A percentile compares a stretch with the other conserved stretches of the same genome.
Conservation (phyloP, 2,113 vertebrate genomes). For the Hydrolagus affinis region DNA sequence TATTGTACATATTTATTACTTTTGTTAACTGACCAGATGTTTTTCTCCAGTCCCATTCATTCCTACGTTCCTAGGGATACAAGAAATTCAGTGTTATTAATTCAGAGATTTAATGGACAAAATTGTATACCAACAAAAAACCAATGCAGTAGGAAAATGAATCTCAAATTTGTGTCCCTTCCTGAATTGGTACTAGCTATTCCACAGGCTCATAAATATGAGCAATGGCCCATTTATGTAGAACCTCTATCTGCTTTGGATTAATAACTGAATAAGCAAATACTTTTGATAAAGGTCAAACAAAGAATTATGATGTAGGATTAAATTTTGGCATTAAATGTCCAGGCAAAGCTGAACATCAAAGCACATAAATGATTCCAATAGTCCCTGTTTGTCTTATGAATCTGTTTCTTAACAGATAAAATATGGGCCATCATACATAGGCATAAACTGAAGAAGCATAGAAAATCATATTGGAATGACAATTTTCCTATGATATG, state of each 20-base stretch:
- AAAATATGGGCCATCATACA: neutral
- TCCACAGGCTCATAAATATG: neutral
- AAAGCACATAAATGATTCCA: neutral
- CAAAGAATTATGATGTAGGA: neutral
- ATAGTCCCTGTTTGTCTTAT: neutral
- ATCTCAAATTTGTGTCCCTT: too few species aligned
- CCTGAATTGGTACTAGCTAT: too few species aligned
- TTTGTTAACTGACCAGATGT: too few species aligned
- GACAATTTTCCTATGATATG: conserved; percentile 13
- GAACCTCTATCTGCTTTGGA: neutral
- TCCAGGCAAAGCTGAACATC: neutral
- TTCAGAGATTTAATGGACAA: too few species aligned
- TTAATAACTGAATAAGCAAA: neutral
- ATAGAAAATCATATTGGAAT: neutral
- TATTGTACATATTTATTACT: too few species aligned
- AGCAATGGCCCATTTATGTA: neutral
- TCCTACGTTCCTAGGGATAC: too few species aligned
- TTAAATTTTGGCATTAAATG: neutral
- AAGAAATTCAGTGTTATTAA: too few species aligned
- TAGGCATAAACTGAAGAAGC: neutral
- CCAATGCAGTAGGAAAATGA: too few species aligned
- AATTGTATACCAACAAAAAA: too few species aligned
- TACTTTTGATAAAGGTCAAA: neutral
- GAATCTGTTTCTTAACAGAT: neutral
- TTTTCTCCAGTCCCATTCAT: too few species aligned